Evolutionary conservation across 2,113 vertebrate species (phyloP).

Genomic region (Hassar affinis): DNA sequence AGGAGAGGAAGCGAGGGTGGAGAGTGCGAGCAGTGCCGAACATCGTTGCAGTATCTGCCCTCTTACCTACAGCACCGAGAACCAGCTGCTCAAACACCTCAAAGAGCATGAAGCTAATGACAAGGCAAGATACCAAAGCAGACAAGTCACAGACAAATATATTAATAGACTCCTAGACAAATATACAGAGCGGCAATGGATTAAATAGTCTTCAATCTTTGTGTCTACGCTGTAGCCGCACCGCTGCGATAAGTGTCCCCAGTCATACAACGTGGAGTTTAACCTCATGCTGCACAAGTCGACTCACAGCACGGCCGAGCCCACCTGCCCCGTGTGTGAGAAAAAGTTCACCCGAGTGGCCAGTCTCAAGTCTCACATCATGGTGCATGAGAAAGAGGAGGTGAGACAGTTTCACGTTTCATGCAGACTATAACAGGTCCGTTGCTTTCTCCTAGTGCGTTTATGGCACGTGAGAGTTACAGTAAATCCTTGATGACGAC

Average conservation of each 20-base stretch:
- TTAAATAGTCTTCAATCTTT: background rate
- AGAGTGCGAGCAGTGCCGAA: conserved; percentile 77
- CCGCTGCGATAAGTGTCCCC: conserved; percentile 90
- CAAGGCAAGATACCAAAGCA: conserved; percentile 75
- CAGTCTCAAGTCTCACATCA: conserved; percentile 95
- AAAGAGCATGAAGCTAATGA: conserved; percentile 92
- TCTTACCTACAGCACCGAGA: conserved; percentile 85
- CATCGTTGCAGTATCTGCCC: conserved; percentile 88
- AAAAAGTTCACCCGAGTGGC: conserved; percentile 95
- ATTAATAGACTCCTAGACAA: background rate
- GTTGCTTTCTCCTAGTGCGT: background rate
- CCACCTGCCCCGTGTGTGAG: conserved; percentile 89
- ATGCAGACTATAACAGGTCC: too few species aligned
- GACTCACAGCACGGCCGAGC: conserved; percentile 86
- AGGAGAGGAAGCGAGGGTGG: conserved; percentile 64
- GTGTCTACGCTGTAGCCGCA: conserved; percentile 79
- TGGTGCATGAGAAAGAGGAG: conserved; percentile 98
- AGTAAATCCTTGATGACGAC: background rate
- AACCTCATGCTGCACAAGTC: conserved; percentile 95
- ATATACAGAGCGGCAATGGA: background rate
- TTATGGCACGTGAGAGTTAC: background rate
- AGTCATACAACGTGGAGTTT: conserved; percentile 96
- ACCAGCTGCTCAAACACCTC: conserved; percentile 91
- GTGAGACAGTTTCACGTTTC: conserved; percentile 63
- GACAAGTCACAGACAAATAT: background rate